A percentile compares a stretch with the other conserved stretches of the same genome.
These are phyloP conservation scores for Eupithecia centaureata DNA, from an alignment of 2,888 invertebrate genomes.

Conservation along the genomic window DNA sequence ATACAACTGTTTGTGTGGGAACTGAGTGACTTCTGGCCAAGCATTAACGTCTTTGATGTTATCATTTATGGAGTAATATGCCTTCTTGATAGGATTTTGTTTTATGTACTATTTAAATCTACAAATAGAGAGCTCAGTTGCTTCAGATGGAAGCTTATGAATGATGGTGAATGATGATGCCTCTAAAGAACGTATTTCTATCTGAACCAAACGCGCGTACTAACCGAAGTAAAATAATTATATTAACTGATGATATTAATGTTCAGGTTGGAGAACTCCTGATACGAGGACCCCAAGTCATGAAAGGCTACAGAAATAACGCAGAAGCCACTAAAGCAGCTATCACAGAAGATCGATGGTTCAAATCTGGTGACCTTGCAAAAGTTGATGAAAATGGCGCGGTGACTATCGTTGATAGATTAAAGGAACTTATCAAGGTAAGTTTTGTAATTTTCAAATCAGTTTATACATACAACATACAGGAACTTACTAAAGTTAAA, in stretches of 20 bases:
- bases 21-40: too few species aligned
- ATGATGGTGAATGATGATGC: too few species aligned
- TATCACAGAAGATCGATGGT: slow-evolving; percentile 88
- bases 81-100: too few species aligned
- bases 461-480: background rate
- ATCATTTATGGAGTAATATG: too few species aligned
- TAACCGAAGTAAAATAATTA: background rate
- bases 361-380: slow-evolving; percentile 89
- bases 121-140: too few species aligned
- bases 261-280: slow-evolving; percentile 62
- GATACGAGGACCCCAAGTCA: slow-evolving; percentile 88
- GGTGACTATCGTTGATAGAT: slow-evolving; percentile 88
- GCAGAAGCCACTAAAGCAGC: slow-evolving; percentile 87
- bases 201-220: background rate
- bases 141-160: too few species aligned
- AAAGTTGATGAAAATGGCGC: slow-evolving; percentile 85
- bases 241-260: background rate
- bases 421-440: slow-evolving; percentile 93
- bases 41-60: too few species aligned
- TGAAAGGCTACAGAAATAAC: slow-evolving; percentile 91
- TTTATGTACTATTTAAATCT: too few species aligned
- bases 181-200: background rate
- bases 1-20: too few species aligned
- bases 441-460: slow-evolving; percentile 1
- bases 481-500: background rate